Evolutionary conservation across 2,113 vertebrate genomes (phyloP).

Genomic region (Chloroceryle aenea): DNA sequence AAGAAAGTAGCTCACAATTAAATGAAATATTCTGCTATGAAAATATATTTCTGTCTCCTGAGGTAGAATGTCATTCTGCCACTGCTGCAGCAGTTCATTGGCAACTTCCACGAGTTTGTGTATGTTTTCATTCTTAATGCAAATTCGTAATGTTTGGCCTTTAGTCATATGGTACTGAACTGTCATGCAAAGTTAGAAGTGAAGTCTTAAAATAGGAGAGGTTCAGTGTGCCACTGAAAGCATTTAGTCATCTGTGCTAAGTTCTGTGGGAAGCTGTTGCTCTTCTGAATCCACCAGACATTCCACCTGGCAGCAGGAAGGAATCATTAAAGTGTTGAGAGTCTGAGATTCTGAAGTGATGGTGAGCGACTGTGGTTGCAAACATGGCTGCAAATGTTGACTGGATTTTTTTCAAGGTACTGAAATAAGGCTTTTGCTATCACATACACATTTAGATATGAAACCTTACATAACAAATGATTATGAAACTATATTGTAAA

Average conservation of each 20-base stretch:
- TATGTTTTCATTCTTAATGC: background rate
- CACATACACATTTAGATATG: background rate
- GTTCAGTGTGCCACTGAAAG: constrained; percentile 14
- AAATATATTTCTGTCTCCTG: background rate
- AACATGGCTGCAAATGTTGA: background rate
- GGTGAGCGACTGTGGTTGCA: background rate
- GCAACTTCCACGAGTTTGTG: background rate
- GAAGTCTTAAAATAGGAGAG: constrained; percentile 40
- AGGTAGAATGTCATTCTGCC: background rate
- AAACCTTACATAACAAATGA: background rate
- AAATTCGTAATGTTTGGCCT: constrained; percentile 4
- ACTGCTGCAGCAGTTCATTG: background rate
- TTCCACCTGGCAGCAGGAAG: constrained; percentile 10
- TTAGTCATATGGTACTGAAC: background rate
- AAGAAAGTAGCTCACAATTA: background rate
- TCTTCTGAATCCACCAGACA: background rate
- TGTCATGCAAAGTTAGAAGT: background rate
- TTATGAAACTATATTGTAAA: background rate
- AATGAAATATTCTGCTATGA: background rate
- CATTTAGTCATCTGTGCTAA: constrained; percentile 22
- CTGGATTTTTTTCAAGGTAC: background rate
- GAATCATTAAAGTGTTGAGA: background rate
- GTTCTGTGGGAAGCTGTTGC: constrained; percentile 40
- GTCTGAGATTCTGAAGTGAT: background rate
- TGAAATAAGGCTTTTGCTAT: background rate